Evolutionary conservation across 2,888 invertebrate genomes (phyloP), one percentile per base, ranked within the genome.

Genomic region (Danaus chrysippus): DNA sequence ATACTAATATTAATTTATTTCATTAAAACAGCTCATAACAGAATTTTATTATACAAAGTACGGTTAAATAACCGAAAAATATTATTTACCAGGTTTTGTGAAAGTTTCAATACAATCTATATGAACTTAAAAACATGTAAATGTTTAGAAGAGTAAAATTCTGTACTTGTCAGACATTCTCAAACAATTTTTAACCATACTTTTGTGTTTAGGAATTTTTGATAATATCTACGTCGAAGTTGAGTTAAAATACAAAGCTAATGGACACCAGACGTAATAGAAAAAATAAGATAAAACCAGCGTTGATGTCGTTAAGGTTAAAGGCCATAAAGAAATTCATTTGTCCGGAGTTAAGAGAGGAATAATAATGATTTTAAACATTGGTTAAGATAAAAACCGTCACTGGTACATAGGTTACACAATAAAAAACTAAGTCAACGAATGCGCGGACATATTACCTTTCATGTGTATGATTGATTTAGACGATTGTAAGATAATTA

Each of bases 391-490:
- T 13, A 10, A 5, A 13, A 13, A 13, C 6, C 9, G 17, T 23
- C 12, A 19, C 23, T 59, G 43, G 42, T 59, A 23, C 42, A 42
- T 12, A 13, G 17, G 43, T 62, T 49, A 54, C 55, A 41, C 49
- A 34, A 52, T 52, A 13, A 53, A n/a, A 52, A 63, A 65, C 55
- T 62, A 64, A 65, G 60, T 64, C 61, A 53, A 61, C 58, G 49
- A 49, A 9, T 15, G 17, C 15, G 17, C 17, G 17, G 15, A 13
- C 46, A 15, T 15, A 17, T 15, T 49, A 59, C 34, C 53, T 43
- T 44, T 63, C 61, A 63, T 61, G 43, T 55, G 61, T 52, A 67
- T 69, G 70, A 70, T 71, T 65, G 67, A 69, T 71, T 71, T 64
- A 52, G 64, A 58, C 63, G 58, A 61, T 62, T 53, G 62, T 64